Percentiles rank a stretch among this genome's conserved stretches.
These are phyloP conservation scores for Leptinotarsa texana DNA, from an alignment of 1,140 invertebrate species.

Conservation along the genomic window DNA sequence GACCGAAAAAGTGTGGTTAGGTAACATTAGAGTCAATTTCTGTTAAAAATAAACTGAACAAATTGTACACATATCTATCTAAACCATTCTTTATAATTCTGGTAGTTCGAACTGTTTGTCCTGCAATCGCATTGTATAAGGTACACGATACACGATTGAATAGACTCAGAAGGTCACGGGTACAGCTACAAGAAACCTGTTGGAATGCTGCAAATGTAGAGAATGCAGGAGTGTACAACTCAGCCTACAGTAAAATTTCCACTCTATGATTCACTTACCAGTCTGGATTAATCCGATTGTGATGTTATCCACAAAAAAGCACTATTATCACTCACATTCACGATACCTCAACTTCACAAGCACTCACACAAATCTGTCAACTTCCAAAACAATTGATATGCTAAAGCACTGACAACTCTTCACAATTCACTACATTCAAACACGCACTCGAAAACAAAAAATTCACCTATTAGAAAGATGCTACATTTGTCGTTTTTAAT, in stretches of 20 bases:
- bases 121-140: too few relatives aligned
- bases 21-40: too few relatives aligned
- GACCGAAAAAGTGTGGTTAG: too few relatives aligned
- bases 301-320: constrained; percentile 9
- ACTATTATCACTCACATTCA: not conserved
- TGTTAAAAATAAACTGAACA: too few relatives aligned
- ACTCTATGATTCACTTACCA: not conserved
- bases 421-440: not conserved
- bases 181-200: constrained; percentile 4
- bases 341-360: not conserved
- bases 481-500: constrained; percentile 2
- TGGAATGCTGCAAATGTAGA: constrained; percentile 15
- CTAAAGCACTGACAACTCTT: not conserved
- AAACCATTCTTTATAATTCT: too few relatives aligned
- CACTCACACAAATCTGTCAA: not conserved
- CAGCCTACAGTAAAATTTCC: not conserved
- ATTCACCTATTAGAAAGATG: not conserved
- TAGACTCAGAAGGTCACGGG: constrained; percentile 3
- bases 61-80: too few relatives aligned
- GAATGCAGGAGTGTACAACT: constrained; percentile 13
- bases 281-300: not conserved
- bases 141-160: too few relatives aligned
- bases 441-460: constrained; percentile 8
- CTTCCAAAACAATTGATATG: not conserved
- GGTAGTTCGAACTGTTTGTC: too few relatives aligned